Percentiles rank a stretch among this genome's conserved stretches.
Conservation (phyloP, 1,140 invertebrate species). For the Drosophila micromelanica region DNA sequence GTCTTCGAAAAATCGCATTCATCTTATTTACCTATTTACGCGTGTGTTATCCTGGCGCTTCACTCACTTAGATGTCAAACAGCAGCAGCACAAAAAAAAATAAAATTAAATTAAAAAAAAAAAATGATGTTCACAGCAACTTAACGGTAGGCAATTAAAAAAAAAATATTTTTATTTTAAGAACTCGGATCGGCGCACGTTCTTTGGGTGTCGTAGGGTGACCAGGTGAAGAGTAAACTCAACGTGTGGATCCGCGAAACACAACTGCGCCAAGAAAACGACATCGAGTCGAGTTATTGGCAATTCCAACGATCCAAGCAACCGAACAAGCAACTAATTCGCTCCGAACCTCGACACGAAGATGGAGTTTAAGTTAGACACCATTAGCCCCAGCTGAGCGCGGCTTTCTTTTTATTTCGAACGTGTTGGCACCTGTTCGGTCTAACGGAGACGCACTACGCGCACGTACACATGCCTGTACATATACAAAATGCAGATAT, state of each 20-base stretch:
- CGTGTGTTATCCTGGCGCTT: conserved; percentile 30
- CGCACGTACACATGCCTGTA: conserved; percentile 6
- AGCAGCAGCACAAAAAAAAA: conserved; percentile 17
- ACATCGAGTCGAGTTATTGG: conserved; percentile 75
- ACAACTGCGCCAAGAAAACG: conserved; percentile 66
- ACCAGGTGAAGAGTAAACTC: conserved; percentile 54
- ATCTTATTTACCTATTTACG: conserved; percentile 36
- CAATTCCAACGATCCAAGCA: conserved; percentile 46
- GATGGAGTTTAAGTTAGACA: background rate
- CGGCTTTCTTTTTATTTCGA: conserved; percentile 72
- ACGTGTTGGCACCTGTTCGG: conserved; percentile 65
- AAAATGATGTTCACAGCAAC: conserved; percentile 16
- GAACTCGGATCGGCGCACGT: conserved; percentile 45
- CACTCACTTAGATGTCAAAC: background rate
- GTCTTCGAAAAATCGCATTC: background rate
- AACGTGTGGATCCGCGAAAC: conserved; percentile 71
- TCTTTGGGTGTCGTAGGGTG: background rate
- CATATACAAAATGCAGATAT: background rate
- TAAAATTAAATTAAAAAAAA: conserved; percentile 16
- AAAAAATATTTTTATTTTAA: conserved; percentile 19
- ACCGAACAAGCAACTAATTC: conserved; percentile 9
- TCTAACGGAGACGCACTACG: conserved; percentile 27
- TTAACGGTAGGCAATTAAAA: conserved; percentile 21
- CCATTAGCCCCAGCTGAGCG: conserved; percentile 19
- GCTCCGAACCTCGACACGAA: conserved; percentile 5